phyloP scores from a whole-genome alignment of 2,888 invertebrate species.

The Hylaea fasciaria region DNA sequence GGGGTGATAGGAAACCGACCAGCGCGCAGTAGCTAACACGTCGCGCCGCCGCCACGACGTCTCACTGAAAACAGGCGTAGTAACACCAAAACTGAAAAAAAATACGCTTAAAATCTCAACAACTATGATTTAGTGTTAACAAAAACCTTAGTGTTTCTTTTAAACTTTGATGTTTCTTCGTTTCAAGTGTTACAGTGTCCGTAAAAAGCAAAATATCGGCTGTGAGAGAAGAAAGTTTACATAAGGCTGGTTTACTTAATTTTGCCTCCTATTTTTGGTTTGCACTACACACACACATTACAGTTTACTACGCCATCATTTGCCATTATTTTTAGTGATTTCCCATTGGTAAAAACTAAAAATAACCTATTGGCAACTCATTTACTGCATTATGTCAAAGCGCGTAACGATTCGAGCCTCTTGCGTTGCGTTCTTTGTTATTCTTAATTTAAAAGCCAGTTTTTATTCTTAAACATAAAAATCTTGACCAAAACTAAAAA shows the following conservation, averaged over 20 bases:
- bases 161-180: constrained; percentile 40
- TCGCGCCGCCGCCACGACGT: constrained; percentile 74
- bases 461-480: constrained; percentile 1
- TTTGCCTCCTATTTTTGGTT: constrained; percentile 64
- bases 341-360: constrained; percentile 6
- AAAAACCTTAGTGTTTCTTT: constrained; percentile 50
- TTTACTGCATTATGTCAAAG: constrained; percentile 76
- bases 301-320: constrained; percentile 46
- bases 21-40: constrained; percentile 74
- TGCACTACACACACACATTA: constrained; percentile 51
- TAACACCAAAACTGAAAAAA: constrained; percentile 49
- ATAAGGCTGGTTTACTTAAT: constrained; percentile 60
- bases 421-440: constrained; percentile 31
- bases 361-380: constrained; percentile 45
- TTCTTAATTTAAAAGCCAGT: constrained; percentile 22
- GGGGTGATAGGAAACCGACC: constrained; percentile 55
- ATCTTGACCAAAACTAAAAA: too few species aligned
- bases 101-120: constrained; percentile 56
- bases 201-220: constrained; percentile 47
- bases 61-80: constrained; percentile 57
- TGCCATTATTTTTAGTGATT: constrained; percentile 17
- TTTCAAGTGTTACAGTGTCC: constrained; percentile 48
- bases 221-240: constrained; percentile 52
- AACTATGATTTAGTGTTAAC: constrained; percentile 65
- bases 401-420: constrained; percentile 44